Evolutionary conservation across 2,888 invertebrate species (phyloP).

Genomic region (Isotomurus palustris): DNA sequence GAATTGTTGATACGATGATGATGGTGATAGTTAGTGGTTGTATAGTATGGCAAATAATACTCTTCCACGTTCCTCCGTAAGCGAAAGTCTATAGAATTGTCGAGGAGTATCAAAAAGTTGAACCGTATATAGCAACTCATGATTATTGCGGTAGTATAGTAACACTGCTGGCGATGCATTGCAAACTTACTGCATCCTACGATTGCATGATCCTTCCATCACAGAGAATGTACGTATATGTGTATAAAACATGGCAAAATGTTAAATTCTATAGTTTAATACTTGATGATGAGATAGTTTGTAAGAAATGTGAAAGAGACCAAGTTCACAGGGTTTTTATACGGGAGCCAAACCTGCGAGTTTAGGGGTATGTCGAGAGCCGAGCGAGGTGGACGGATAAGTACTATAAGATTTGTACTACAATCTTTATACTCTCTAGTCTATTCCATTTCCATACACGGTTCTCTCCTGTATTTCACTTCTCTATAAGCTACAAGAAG

Average conservation of each 20-base stretch:
- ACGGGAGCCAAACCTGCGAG: too few species aligned
- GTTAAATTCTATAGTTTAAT: not conserved
- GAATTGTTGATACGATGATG: not conserved
- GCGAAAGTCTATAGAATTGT: conserved; percentile 5
- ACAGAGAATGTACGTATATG: not conserved
- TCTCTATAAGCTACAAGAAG: too few species aligned
- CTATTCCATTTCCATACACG: too few species aligned
- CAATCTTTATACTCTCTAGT: too few species aligned
- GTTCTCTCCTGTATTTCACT: too few species aligned
- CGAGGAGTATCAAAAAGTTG: not conserved
- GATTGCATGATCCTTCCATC: conserved; percentile 3
- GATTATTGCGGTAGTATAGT: too few species aligned
- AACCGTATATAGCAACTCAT: too few species aligned
- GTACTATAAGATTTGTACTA: not conserved
- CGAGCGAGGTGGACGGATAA: not conserved
- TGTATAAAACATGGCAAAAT: conserved; percentile 5
- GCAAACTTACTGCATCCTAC: not conserved
- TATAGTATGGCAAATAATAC: too few species aligned
- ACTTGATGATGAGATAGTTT: not conserved
- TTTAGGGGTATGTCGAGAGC: too few species aligned
- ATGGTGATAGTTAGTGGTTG: too few species aligned
- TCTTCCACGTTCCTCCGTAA: too few species aligned
- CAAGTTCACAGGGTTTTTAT: too few species aligned
- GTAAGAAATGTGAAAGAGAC: not conserved
- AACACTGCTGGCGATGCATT: not conserved